Evolutionary conservation across 2,888 invertebrate species (phyloP).

Genomic region (Clostera curtula): DNA sequence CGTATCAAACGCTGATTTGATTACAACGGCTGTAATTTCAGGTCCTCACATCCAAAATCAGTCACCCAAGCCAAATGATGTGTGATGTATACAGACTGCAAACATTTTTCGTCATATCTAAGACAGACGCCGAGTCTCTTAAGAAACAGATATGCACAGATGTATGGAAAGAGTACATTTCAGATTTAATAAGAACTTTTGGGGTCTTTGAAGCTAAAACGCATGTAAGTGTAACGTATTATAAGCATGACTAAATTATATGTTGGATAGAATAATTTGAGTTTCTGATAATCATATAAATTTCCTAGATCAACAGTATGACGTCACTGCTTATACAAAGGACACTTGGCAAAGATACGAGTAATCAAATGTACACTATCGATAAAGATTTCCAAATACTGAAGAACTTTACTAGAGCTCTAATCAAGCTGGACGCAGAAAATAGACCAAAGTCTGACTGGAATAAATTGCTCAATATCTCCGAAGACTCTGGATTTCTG

Average conservation of each 20-base stretch:
- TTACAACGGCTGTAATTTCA: conserved; percentile 19
- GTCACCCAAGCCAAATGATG: conserved; percentile 52
- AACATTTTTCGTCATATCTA: conserved; percentile 43
- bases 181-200: conserved; percentile 50
- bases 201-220: conserved; percentile 55
- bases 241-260: background rate
- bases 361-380: conserved; percentile 46
- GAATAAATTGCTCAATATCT: conserved; percentile 34
- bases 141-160: conserved; percentile 49
- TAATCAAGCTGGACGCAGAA: conserved; percentile 29
- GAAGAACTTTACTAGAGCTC: conserved; percentile 39
- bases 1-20: background rate
- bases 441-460: conserved; percentile 31
- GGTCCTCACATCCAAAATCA: conserved; percentile 57
- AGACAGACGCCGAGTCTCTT: conserved; percentile 34
- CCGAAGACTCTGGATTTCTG: conserved; percentile 40
- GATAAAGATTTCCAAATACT: conserved; percentile 48
- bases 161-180: conserved; percentile 50
- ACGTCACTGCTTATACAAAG: conserved; percentile 60
- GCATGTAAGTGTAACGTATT: conserved; percentile 40
- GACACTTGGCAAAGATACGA: conserved; percentile 57
- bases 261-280: background rate
- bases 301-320: conserved; percentile 58
- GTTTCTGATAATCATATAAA: background rate
- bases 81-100: conserved; percentile 51